Base-by-base conservation (phyloP, 1,140 invertebrate species). In the Atta colombica region DNA sequence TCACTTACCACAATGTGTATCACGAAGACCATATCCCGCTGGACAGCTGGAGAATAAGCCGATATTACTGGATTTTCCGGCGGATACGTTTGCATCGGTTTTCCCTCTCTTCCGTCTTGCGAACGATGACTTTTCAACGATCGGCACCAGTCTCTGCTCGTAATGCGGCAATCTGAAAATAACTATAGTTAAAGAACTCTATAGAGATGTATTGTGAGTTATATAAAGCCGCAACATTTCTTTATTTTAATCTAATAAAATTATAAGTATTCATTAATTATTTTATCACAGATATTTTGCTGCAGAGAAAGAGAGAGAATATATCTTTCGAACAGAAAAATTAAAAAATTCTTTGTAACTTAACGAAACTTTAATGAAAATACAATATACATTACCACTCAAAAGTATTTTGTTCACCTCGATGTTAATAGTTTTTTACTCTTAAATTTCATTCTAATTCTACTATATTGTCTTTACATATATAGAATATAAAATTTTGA, bases 121-220 rank as follows among this genome's bases (percentile, higher is more conserved):
- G 63, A 80, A 89, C 77, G 80, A 71, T 39, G 63, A 87, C 58
- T 87, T 88, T 80, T 77, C 80, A 10, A 61, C 81, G 78, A 92
- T 88, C 87, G 93, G 93, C 60, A 90, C 89, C 84, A 94, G 78
- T 90, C 66, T 93, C 85, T 94, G 91, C 71, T 89, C 88, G 78
- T 91, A 87, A 87, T 93, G 92, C 21, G 92, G 89, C 51, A 94
- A 92, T 88, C 93, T 94, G 89, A 94, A 94, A 94, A 93, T 92
- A 92, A 94, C 93, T 94, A 87, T 93, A 75, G 91, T 94, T 94
- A 94, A 94, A 93, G 87, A 91, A 94, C 90, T 93, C 91, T 93
- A 93, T 93, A 93, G 88, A 93, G 75, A 93, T 89, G 91, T 92
- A 89, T 92, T 85, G 91, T 86, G 60, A 75, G 88, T 81, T 81